Evolutionary conservation across 2,113 vertebrate species (phyloP).

Genomic region (Callipepla californica): DNA sequence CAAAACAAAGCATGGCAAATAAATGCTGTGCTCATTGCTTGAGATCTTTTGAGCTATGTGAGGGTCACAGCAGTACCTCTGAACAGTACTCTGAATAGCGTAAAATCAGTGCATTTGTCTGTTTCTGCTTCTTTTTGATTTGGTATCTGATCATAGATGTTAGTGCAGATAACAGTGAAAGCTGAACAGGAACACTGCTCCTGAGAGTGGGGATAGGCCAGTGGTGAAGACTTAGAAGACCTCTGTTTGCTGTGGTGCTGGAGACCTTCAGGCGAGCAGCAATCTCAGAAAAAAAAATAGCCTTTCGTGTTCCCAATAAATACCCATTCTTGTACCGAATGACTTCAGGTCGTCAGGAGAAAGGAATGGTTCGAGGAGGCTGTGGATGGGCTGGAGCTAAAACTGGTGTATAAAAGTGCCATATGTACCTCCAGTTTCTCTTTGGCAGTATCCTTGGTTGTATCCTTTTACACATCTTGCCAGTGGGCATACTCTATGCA

Average conservation of each 20-base stretch:
- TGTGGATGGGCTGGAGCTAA: neutral
- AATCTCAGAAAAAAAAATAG: neutral
- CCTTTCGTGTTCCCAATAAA: neutral
- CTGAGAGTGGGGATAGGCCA: neutral
- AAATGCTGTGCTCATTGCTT: neutral
- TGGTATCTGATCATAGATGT: neutral
- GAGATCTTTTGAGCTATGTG: neutral
- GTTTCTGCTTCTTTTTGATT: neutral
- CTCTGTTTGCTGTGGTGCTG: neutral
- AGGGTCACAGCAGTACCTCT: neutral
- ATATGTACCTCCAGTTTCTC: neutral
- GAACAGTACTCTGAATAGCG: neutral
- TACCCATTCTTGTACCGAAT: too few species aligned
- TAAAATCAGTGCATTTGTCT: too few species aligned
- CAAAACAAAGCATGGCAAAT: neutral
- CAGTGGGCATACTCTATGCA: fast-evolving
- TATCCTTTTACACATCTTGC: neutral
- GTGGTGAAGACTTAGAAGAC: neutral
- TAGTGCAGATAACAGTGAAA: neutral
- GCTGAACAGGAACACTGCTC: neutral
- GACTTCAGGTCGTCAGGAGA: neutral
- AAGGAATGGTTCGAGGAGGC: neutral
- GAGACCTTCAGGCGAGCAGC: neutral
- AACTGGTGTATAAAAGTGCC: neutral
- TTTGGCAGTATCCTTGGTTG: neutral